A percentile compares a stretch with the other conserved stretches of the same genome.
These are phyloP conservation scores for Boloria euphrosyne DNA, from an alignment of 2,888 invertebrate species.

Conservation along the genomic window DNA sequence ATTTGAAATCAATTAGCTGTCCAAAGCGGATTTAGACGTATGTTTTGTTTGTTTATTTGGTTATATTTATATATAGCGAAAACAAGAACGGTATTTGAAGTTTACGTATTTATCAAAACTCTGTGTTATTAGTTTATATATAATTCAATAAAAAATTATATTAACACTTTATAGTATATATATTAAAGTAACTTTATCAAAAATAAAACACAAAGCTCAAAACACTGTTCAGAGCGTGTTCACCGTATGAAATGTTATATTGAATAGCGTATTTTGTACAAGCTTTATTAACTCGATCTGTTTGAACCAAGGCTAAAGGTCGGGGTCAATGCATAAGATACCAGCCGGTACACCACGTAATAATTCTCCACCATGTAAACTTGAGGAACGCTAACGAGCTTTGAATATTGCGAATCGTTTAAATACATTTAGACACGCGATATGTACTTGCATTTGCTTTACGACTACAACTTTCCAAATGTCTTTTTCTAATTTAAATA, in stretches of 20 bases:
- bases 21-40: slow-evolving; percentile 2
- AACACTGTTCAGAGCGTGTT: neutral
- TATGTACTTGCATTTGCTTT: slow-evolving; percentile 24
- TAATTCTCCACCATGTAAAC: slow-evolving; percentile 36
- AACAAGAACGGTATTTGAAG: neutral
- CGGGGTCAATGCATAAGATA: slow-evolving; percentile 38
- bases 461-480: slow-evolving; percentile 21
- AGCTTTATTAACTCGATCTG: slow-evolving; percentile 36
- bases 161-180: neutral
- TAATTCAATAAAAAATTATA: neutral
- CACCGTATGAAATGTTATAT: slow-evolving; percentile 11
- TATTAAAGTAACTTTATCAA: neutral
- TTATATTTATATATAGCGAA: neutral
- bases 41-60: slow-evolving; percentile 2
- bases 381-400: slow-evolving; percentile 39
- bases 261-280: slow-evolving; percentile 25
- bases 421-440: slow-evolving; percentile 28
- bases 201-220: too few species aligned
- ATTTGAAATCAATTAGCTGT: slow-evolving; percentile 53
- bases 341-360: slow-evolving; percentile 31
- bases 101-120: neutral
- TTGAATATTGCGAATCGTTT: slow-evolving; percentile 34
- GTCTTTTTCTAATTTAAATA: slow-evolving; percentile 23
- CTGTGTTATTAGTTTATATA: too few species aligned
- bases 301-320: slow-evolving; percentile 37